phyloP scores from a whole-genome alignment of 1,140 invertebrate genomes.

The Bradysia coprophila region DNA sequence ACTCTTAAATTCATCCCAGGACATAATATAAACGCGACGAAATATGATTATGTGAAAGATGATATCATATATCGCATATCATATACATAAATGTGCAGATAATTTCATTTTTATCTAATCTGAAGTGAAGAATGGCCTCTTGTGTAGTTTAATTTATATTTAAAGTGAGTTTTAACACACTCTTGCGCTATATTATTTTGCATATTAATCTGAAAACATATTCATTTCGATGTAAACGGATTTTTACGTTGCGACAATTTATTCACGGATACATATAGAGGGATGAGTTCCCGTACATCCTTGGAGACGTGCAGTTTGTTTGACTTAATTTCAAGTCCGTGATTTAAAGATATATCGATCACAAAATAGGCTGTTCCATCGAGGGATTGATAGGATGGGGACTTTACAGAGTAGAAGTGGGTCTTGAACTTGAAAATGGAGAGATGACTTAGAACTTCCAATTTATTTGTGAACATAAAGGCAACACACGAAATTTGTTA shows the following conservation, averaged over 20 bases:
- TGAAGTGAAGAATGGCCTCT: neutral
- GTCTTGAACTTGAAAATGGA: too few species aligned
- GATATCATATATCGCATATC: neutral
- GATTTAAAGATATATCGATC: too few species aligned
- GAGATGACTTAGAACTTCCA: too few species aligned
- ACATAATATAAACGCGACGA: neutral
- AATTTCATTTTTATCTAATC: neutral
- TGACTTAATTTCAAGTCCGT: neutral
- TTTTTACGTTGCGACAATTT: neutral
- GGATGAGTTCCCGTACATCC: neutral
- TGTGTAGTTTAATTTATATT: too few species aligned
- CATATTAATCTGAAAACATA: neutral
- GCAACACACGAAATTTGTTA: too few species aligned
- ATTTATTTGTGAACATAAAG: too few species aligned
- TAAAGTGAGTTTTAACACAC: too few species aligned
- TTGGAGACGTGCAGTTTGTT: neutral
- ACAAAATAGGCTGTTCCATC: too few species aligned
- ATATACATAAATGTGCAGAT: too few species aligned
- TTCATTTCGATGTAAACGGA: neutral
- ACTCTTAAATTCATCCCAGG: neutral
- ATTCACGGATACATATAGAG: neutral
- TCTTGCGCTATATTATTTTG: neutral
- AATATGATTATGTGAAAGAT: neutral
- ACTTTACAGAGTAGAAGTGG: too few species aligned
- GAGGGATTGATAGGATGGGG: too few species aligned